Evolutionary conservation across 2,113 vertebrate genomes (phyloP).

Genomic region (Rhea americana): DNA sequence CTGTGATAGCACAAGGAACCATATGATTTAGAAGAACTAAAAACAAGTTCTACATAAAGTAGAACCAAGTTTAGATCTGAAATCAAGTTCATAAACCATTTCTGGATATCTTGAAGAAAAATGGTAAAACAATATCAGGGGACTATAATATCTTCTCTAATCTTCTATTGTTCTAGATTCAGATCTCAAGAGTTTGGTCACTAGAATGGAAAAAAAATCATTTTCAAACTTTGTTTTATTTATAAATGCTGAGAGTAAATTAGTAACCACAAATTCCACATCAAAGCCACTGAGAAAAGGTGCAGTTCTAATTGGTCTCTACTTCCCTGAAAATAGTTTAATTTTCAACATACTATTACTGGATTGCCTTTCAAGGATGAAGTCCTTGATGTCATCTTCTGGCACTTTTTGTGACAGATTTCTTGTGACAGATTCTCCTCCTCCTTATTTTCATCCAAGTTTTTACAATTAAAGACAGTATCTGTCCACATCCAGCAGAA

Average conservation of each 20-base stretch:
- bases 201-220: not conserved
- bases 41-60: not conserved
- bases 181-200: not conserved
- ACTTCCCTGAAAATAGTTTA: not conserved
- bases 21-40: not conserved
- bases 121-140: not conserved
- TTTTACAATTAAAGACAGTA: not conserved
- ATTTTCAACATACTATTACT: not conserved
- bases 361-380: not conserved
- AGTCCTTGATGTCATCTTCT: not conserved
- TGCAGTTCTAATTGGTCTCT: not conserved
- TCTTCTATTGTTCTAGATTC: not conserved
- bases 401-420: not conserved
- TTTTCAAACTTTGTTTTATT: not conserved
- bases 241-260: not conserved
- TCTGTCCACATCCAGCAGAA: not conserved
- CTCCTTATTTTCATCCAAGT: not conserved
- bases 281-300: too few species aligned
- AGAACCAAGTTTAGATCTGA: not conserved
- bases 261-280: not conserved
- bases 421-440: not conserved
- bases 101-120: not conserved
- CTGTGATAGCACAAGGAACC: not conserved
- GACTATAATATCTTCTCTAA: not conserved
- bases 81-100: not conserved